phyloP scores from a whole-genome alignment of 2,888 invertebrate species.

The Tiliacea citrago region DNA sequence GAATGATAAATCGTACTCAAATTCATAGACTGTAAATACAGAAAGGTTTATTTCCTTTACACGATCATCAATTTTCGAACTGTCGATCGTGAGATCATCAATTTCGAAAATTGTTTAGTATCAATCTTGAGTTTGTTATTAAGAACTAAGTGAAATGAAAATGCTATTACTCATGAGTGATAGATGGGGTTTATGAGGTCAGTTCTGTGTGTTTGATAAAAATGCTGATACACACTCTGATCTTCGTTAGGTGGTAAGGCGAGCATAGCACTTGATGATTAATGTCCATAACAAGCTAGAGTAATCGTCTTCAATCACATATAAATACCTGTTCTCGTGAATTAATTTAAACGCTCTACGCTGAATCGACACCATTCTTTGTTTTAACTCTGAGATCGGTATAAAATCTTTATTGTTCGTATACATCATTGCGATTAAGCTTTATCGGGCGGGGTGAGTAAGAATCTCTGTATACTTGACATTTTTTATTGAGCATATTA shows the following conservation, averaged over 20 bases:
- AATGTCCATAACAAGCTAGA: conserved; percentile 40
- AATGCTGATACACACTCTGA: conserved; percentile 29
- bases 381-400: conserved; percentile 53
- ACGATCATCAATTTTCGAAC: conserved; percentile 77
- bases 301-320: conserved; percentile 47
- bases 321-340: conserved; percentile 38
- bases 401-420: conserved; percentile 61
- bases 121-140: conserved; percentile 65
- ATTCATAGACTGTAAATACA: conserved; percentile 82
- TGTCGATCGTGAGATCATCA: conserved; percentile 68
- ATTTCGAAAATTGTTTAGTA: conserved; percentile 65
- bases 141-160: conserved; percentile 66
- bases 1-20: conserved; percentile 85
- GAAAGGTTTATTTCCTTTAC: conserved; percentile 79
- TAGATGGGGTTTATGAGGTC: conserved; percentile 56
- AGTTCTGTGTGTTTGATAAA: conserved; percentile 35
- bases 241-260: conserved; percentile 16
- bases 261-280: conserved; percentile 25
- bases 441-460: conserved; percentile 58
- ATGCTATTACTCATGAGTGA: conserved; percentile 57
- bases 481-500: conserved; percentile 62
- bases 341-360: conserved; percentile 48
- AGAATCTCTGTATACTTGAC: conserved; percentile 53
- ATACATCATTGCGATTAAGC: conserved; percentile 63
- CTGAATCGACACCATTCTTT: conserved; percentile 49